Evolutionary conservation across 2,888 invertebrate genomes (phyloP).

Genomic region (Molanna angustata): DNA sequence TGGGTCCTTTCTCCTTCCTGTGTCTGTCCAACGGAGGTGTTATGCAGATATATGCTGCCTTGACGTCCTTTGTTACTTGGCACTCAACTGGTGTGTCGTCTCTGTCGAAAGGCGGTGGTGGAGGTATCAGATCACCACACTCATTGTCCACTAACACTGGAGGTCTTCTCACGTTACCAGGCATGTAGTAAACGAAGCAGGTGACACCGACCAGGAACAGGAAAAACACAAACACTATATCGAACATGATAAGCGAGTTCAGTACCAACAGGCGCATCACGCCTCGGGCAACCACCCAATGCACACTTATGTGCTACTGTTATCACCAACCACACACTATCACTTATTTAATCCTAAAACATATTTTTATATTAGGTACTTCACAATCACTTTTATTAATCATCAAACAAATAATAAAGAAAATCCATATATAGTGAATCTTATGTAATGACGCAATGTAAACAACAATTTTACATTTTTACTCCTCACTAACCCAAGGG

Average conservation of each 20-base stretch:
- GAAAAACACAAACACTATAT: conserved; percentile 84
- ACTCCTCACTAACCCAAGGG: no score
- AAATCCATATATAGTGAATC: no score
- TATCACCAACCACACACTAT: conserved; percentile 2
- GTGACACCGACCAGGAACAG: conserved; percentile 81
- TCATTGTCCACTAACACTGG: conserved; percentile 38
- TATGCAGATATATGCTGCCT: conserved; percentile 54
- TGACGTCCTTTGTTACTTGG: conserved; percentile 35
- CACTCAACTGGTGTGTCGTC: conserved; percentile 36
- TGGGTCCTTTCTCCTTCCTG: conserved; percentile 50
- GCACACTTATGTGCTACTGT: conserved; percentile 17
- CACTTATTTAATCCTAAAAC: conserved; percentile 1
- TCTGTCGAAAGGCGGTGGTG: conserved; percentile 51
- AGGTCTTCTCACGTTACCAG: conserved; percentile 54
- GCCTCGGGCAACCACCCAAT: conserved; percentile 34
- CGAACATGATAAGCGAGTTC: conserved; percentile 85
- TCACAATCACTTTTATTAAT: neutral
- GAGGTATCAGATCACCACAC: conserved; percentile 52
- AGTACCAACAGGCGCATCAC: conserved; percentile 83
- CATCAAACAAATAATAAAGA: neutral
- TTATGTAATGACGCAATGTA: no score
- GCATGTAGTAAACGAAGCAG: conserved; percentile 79
- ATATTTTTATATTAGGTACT: neutral
- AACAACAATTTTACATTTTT: no score
- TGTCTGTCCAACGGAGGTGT: conserved; percentile 46